Evolutionary conservation across 2,888 invertebrate species (phyloP), one percentile per base, ranked within the genome.

Genomic region (Hypercompe scribonia): DNA sequence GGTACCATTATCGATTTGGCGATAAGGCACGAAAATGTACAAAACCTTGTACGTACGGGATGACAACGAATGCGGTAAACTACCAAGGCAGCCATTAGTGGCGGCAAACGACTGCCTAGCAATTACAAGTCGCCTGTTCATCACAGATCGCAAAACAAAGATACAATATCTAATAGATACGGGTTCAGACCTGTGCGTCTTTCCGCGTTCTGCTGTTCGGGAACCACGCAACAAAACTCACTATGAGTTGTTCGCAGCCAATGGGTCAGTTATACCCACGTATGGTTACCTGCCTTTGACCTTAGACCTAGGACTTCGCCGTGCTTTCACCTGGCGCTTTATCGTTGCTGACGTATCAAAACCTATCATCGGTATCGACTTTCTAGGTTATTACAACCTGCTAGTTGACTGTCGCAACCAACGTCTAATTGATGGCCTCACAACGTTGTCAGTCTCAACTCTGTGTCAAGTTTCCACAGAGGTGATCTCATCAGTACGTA

Each of bases 341-440:
- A 77, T 85, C 0, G 76, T 91, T 7, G 90, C 89, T 0, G 87
- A 90, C 63, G 86, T 89, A 0, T 68, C 86, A 0, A 86, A 82
- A 42, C 86, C 90, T 1, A 90, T 91, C 3, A 74, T 78, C 10
- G 78, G 78, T 11, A 70, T 65, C 33, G 78, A 78, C 50, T 78
- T 75, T 36, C 33, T 78, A 58, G n/a, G 70, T 24, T 64, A 39
- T 61, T 78, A 78, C 34, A 68, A 66, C 24, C 68, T 75, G 11
- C 28, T 75, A 8, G 71, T 78, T 10, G 75, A 75, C 31, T 36
- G 69, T 63, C 63, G 74, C 0, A 71, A 74, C 31, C 77, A 74
- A 24, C 64, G 71, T 1, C 61, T 76, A 1, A 31, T 78, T 0
- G 79, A 80, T 68, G 80, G 34, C 4, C 15, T 66, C 0, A 80